Evolutionary conservation across 1,140 invertebrate genomes (phyloP).

Genomic region (Musca vetustissima): DNA sequence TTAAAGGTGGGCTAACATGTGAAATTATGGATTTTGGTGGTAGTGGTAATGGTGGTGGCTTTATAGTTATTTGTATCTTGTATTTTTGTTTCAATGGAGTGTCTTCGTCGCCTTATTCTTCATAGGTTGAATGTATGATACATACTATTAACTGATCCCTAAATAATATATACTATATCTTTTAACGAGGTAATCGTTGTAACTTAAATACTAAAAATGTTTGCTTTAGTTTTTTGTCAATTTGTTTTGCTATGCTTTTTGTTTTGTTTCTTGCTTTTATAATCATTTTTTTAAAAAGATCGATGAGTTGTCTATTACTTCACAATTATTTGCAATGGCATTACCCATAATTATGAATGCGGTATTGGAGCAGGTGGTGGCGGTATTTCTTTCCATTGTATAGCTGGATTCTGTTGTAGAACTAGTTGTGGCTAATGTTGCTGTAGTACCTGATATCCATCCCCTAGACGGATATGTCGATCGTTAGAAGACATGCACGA

Average conservation of each 20-base stretch:
- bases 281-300: constrained; percentile 8
- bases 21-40: background rate
- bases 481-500: constrained; percentile 58
- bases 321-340: background rate
- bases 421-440: background rate
- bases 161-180: constrained; percentile 11
- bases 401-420: background rate
- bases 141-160: constrained; percentile 22
- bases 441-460: constrained; percentile 7
- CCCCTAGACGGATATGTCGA: constrained; percentile 17
- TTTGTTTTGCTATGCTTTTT: background rate
- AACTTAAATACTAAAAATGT: constrained; percentile 21
- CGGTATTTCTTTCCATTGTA: background rate
- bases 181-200: constrained; percentile 21
- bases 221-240: background rate
- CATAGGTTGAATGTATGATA: constrained; percentile 10
- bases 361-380: too few relatives aligned
- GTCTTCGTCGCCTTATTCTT: constrained; percentile 9
- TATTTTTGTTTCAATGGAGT: constrained; percentile 7
- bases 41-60: background rate
- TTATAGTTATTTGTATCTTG: background rate
- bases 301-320: constrained; percentile 14
- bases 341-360: constrained; percentile 2
- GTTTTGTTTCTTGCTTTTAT: background rate
- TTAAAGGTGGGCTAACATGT: background rate